A percentile compares a stretch with the other conserved stretches of the same genome.
These are phyloP conservation scores for Pocota personata DNA, from an alignment of 2,888 invertebrate genomes.

Conservation along the genomic window DNA sequence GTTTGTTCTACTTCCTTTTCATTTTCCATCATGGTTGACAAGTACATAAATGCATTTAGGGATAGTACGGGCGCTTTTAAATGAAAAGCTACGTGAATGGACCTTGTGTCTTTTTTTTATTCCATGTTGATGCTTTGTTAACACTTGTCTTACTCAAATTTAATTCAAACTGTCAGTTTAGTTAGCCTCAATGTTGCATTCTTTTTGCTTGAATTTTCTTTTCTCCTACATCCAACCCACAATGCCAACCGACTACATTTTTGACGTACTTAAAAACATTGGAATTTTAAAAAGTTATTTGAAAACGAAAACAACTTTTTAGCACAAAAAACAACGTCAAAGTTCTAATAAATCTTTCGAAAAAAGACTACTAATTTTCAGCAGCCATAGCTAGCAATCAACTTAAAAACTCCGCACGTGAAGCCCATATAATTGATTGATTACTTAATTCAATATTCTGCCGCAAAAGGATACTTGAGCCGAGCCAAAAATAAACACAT, in stretches of 20 bases:
- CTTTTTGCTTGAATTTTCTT: background rate
- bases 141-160: too few relatives aligned
- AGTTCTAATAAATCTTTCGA: slow-evolving; percentile 11
- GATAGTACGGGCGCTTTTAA: too few relatives aligned
- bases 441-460: background rate
- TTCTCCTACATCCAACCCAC: background rate
- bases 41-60: too few relatives aligned
- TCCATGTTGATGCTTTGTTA: too few relatives aligned
- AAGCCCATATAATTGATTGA: slow-evolving; percentile 46
- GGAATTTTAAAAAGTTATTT: background rate
- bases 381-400: background rate
- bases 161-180: too few relatives aligned
- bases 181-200: background rate
- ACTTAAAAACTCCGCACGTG: slow-evolving; percentile 24
- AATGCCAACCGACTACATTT: background rate
- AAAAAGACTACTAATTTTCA: background rate
- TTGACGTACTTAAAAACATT: background rate
- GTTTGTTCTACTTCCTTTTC: too few relatives aligned
- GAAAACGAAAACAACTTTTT: background rate
- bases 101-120: too few relatives aligned
- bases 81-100: too few relatives aligned
- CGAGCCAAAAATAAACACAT: slow-evolving; percentile 9
- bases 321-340: slow-evolving; percentile 13
- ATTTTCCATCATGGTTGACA: too few relatives aligned
- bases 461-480: slow-evolving; percentile 13